Conservation (phyloP, 2,888 invertebrate genomes). For the Lasioglossum lativentre region DNA sequence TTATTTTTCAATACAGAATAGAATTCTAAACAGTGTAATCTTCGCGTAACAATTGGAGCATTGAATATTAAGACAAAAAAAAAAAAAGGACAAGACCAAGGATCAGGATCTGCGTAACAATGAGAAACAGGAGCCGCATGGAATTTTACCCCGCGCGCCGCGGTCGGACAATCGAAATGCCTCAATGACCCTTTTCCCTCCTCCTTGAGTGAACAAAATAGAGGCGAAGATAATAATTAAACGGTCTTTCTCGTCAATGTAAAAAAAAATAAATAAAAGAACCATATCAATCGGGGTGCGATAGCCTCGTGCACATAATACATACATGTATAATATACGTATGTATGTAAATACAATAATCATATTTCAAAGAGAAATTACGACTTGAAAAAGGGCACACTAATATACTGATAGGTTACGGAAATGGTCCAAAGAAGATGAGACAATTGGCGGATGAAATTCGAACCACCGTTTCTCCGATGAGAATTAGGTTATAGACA, state of each 20-base stretch:
- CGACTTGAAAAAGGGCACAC: slow-evolving; percentile 58
- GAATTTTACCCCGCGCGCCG: background rate
- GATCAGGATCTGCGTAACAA: background rate
- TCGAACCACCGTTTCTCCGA: slow-evolving; percentile 37
- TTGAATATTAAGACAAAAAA: background rate
- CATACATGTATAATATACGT: no score
- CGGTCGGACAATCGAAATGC: slow-evolving; percentile 40
- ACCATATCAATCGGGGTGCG: slow-evolving; percentile 65
- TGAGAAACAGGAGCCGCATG: background rate
- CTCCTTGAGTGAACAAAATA: slow-evolving; percentile 65
- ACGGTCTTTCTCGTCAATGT: slow-evolving; percentile 57
- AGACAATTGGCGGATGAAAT: slow-evolving; percentile 44
- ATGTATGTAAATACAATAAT: background rate
- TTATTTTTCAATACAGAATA: background rate
- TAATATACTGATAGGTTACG: slow-evolving; percentile 34
- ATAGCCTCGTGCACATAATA: slow-evolving; percentile 70
- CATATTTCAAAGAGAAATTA: slow-evolving; percentile 61
- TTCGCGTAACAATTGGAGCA: background rate
- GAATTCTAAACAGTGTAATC: background rate
- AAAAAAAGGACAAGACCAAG: background rate
- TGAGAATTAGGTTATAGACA: background rate
- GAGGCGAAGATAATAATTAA: slow-evolving; percentile 67
- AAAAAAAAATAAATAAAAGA: slow-evolving; percentile 42
- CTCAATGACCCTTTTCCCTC: slow-evolving; percentile 71
- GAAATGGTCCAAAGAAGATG: slow-evolving; percentile 40